phyloP scores from a whole-genome alignment of 2,797 vertebrate species.

The Enteromius unitaeniatus region DNA sequence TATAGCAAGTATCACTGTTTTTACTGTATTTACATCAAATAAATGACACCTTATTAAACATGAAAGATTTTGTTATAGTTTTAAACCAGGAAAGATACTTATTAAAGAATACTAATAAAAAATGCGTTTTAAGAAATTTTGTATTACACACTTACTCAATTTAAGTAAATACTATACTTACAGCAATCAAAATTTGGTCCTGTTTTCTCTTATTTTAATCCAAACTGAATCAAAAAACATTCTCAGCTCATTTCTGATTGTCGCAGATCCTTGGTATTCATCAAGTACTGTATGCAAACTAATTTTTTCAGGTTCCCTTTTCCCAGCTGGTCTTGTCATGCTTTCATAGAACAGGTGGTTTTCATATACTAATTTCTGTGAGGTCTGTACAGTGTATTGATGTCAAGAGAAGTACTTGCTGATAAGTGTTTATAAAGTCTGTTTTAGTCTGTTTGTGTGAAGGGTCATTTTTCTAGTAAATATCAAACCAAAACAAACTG shows the following conservation, averaged over 20 bases:
- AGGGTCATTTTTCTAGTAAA: not conserved
- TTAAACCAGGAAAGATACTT: not conserved
- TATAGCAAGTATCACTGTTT: not conserved
- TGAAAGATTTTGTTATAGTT: not conserved
- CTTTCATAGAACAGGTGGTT: not conserved
- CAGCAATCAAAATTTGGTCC: not conserved
- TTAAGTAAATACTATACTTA: not conserved
- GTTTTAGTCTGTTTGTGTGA: not conserved
- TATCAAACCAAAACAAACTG: conserved; percentile 26
- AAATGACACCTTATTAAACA: not conserved
- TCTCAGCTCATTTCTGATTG: not conserved
- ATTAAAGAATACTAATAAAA: not conserved
- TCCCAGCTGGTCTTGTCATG: not conserved
- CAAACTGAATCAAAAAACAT: not conserved
- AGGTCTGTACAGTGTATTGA: not conserved
- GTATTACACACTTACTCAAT: not conserved
- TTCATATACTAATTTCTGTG: not conserved
- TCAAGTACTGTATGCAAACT: not conserved
- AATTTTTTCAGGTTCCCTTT: not conserved
- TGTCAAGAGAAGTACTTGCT: not conserved
- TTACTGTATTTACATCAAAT: not conserved
- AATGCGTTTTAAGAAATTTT: not conserved
- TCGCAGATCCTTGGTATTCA: not conserved
- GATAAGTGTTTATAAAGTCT: conserved; percentile 15
- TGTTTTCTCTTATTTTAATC: not conserved